phyloP scores from a whole-genome alignment of 2,113 vertebrate genomes.

The Brachyistius frenatus region DNA sequence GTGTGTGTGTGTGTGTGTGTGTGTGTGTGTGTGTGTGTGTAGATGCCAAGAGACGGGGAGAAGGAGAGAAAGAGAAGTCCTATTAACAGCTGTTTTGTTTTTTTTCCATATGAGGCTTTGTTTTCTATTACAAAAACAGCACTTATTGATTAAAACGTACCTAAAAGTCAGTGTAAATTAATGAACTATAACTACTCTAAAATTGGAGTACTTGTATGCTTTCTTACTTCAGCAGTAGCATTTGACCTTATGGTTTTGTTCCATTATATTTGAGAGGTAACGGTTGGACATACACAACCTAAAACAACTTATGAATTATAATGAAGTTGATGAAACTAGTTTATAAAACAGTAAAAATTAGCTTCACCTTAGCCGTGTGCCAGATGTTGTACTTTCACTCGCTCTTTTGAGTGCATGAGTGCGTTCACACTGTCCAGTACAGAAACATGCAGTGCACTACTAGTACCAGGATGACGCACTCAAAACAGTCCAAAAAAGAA shows the following conservation, averaged over 20 bases:
- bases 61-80: neutral
- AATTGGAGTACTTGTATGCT: neutral
- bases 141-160: neutral
- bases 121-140: neutral
- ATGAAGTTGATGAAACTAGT: too few relatives aligned
- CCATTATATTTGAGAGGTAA: too few relatives aligned
- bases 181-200: neutral
- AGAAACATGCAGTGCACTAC: too few relatives aligned
- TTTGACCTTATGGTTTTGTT: neutral
- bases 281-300: too few relatives aligned
- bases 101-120: conserved; percentile 5
- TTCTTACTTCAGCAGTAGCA: neutral
- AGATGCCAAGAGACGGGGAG: conserved; percentile 6
- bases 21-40: neutral
- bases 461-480: too few relatives aligned
- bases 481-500: too few relatives aligned
- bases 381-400: too few relatives aligned
- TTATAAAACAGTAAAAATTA: too few relatives aligned
- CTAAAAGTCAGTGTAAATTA: neutral
- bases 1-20: neutral
- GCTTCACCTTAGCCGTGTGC: too few relatives aligned
- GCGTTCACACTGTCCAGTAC: too few relatives aligned
- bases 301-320: too few relatives aligned
- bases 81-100: neutral
- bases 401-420: too few relatives aligned